Evolutionary conservation across 1,140 invertebrate species (phyloP), one percentile per base, ranked within the genome.

Genomic region (fruit fly (Drosophila melanogaster)): DNA sequence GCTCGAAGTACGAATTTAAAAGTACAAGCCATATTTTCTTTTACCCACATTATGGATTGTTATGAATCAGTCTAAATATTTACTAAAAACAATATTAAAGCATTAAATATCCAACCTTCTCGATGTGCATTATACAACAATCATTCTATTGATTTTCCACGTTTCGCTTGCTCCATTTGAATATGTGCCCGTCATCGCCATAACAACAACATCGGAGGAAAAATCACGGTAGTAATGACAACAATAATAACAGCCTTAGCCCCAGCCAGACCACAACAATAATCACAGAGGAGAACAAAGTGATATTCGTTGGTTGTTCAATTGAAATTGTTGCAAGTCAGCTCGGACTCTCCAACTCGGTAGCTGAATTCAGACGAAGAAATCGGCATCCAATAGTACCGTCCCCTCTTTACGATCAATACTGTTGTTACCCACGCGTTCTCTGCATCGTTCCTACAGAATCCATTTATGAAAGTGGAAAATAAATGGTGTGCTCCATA

Each of bases 71-170:
- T 86, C 83, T 60, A 89, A 87, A 87, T 83, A 87, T 87, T 87
- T 79, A 66, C 65, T 78, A 67, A 75, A 64, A 66, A 47, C 58
- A 69, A 67, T 83, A 84, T 87, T 89, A 87, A 87, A 87, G 84
- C 83, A 76, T 89, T 90, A 65, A 89, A 89, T 89, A 60, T 56
- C 59, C 84, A 77, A 89, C 84, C 84, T 79, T 87, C 79, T 79
- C 61, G 54, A 43, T 59, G 47, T 73, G 79, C 70, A 89, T 87
- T 89, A 89, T 83, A 87, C 79, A 87, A 87, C 76, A 89, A 87
- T 87, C 84, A 87, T 87, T 87, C 76, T 87, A 87, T 87, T 79
- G 83, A 87, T 87, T 87, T 89, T 89, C 67, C 84, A 77, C 83
- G 71, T 79, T 76, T 54, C 49, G 76, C 44, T 53, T 49, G 72